Evolutionary conservation across 2,888 invertebrate genomes (phyloP).

Genomic region (Ophion costatus): DNA sequence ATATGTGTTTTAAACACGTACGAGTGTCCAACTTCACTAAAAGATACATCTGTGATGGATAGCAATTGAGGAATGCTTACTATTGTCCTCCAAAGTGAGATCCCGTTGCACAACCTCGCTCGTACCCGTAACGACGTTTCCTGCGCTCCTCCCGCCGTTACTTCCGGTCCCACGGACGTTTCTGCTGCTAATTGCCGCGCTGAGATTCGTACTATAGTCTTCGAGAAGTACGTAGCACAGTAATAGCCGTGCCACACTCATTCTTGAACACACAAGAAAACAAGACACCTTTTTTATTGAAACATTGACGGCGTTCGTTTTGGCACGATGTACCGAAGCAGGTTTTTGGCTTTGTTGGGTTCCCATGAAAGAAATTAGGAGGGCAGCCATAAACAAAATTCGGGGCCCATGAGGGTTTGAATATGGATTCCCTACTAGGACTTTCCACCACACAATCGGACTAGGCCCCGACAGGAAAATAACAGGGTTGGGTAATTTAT

Average conservation of each 20-base stretch:
- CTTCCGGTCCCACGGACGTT: slow-evolving; percentile 64
- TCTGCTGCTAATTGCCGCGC: slow-evolving; percentile 77
- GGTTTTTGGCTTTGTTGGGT: not conserved
- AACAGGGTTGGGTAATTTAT: no score
- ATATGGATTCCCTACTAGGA: no score
- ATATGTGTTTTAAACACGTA: not conserved
- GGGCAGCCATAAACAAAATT: no score
- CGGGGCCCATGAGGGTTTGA: no score
- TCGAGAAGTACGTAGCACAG: slow-evolving; percentile 81
- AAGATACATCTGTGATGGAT: slow-evolving; percentile 48
- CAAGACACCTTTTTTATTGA: not conserved
- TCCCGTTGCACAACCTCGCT: slow-evolving; percentile 76
- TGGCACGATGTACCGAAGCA: not conserved
- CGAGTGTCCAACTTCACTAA: slow-evolving; percentile 1
- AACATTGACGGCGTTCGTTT: not conserved
- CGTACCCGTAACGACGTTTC: slow-evolving; percentile 42
- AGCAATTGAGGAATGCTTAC: slow-evolving; percentile 66
- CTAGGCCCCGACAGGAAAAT: no score
- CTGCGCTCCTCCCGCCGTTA: slow-evolving; percentile 49
- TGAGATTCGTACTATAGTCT: slow-evolving; percentile 79
- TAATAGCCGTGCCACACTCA: slow-evolving; percentile 82
- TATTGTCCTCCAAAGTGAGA: slow-evolving; percentile 71
- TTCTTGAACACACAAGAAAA: slow-evolving; percentile 74
- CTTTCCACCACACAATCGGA: no score
- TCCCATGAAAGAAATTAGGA: no score